Evolutionary conservation across 2,888 invertebrate species (phyloP), one percentile per base, ranked within the genome.

Genomic region (Chelonus formosanus): DNA sequence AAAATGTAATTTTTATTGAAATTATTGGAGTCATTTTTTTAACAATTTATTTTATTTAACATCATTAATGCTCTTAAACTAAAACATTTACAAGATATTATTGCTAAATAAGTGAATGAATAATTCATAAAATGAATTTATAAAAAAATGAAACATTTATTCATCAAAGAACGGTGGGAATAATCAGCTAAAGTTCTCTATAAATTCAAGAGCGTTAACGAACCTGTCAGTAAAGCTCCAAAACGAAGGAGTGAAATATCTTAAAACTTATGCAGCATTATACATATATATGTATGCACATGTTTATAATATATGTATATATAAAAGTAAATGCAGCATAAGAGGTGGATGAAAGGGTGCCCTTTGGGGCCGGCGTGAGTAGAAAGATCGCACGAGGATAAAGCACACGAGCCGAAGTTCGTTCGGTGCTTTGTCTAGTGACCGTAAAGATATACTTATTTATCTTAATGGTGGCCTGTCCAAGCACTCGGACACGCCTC

Each of bases 371-470:
- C 48, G 59, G 35, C 20, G 45, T 58, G 47, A 58, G 58, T 35
- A 47, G n/a, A 48, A 59, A 59, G 59, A 52, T 59, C 40, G 40
- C 40, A 50, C 40, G 50, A 59, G 50, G 59, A 59, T 59, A 61
- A 61, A 61, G 40, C 50, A 53, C 43, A 53, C 53, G 44, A 20
- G 53, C 44, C 32, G 40, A 32, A 44, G 40, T 40, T 40, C 32
- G 62, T 57, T 50, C 61, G 58, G 67, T 61, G 64, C 65, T 71
- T 71, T 70, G 68, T 73, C 63, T 66, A 68, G 66, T 67, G 74
- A 69, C 67, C 70, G 67, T 70, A 72, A 74, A 74, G 71, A 71
- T 74, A 73, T 70, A 70, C 72, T 74, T 73, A 69, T 70, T 74
- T 72, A 67, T 67, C 67, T 59, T 74, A 73, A 74, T 74, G 66